Base-by-base conservation (phyloP, 2,797 vertebrate species). In the Myotis daubentonii region DNA sequence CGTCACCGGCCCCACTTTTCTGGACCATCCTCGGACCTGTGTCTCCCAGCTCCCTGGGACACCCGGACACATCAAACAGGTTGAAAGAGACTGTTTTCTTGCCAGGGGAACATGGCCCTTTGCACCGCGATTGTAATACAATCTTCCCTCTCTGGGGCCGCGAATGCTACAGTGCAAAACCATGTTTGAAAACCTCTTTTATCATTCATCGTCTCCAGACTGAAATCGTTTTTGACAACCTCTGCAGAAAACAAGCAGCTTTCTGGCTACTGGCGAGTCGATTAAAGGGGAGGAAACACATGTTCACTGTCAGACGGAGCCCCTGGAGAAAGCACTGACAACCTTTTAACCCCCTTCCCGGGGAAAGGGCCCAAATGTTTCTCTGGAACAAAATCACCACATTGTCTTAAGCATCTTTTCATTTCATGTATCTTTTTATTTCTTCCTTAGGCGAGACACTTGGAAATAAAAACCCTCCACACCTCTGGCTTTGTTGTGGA, bases 241-340 rank as follows among this genome's bases (percentile, higher is more conserved):
- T 98, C 97, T 98, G 98, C 98, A 98, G 98, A 98, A 98, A 99
- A 98, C 98, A 98, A 98, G 98, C 98, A 99, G 98, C 98, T 98
- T 98, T 98, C 98, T 98, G 98, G 98, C 98, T 99, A 98, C 98
- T 98, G 98, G 98, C 97, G 98, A 98, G 98, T 98, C 98, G 98
- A 99, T 99, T 99, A 99, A 99, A 99, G 98, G 98, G 98, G 98
- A 98, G 98, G 98, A 99, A 99, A 99, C 99, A 99, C 98, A 99
- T 99, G 99, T 99, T 99, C 98, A 98, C 98, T 99, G 99, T 99
- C 99, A 99, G 98, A 98, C 97, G 94, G 97, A 98, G 98, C 98
- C 98, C 98, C 98, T 97, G 95, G 97, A 99, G 98, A 98, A 97
- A 98, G 98, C 97, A 98, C 95, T 98, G 98, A 98, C 98, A 99